A percentile compares a stretch with the other conserved stretches of the same genome.
Evolutionary conservation across 2,113 vertebrate genomes (phyloP).

Genomic region (Cricetomys ansorgei): DNA sequence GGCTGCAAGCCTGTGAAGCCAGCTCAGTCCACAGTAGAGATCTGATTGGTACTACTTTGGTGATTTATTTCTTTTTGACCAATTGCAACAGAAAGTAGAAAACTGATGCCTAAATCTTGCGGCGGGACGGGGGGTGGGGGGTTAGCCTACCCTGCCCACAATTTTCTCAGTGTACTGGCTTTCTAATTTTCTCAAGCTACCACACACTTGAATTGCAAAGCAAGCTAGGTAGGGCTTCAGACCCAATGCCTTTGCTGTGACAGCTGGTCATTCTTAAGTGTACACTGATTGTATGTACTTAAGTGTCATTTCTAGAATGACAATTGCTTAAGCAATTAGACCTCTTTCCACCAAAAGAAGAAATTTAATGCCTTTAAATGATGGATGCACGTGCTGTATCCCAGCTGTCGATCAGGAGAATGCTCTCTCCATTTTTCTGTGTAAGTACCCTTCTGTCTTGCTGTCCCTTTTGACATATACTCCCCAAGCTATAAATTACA

Average conservation of each 20-base stretch:
- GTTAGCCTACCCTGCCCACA: background rate
- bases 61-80: background rate
- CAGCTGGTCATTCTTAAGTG: background rate
- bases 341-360: background rate
- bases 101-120: background rate
- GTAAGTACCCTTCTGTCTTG: background rate
- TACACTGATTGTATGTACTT: background rate
- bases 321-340: background rate
- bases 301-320: background rate
- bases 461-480: background rate
- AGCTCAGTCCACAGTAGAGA: background rate
- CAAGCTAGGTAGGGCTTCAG: background rate
- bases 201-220: background rate
- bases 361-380: background rate
- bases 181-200: background rate
- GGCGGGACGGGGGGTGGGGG: too few relatives aligned
- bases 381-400: background rate
- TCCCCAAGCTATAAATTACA: background rate
- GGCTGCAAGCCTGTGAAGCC: fast-evolving
- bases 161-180: fast-evolving
- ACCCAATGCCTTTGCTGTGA: background rate
- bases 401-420: background rate
- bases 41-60: background rate
- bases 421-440: background rate
- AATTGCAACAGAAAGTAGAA: background rate